A percentile compares a stretch with the other conserved stretches of the same genome.
Evolutionary conservation across 1,140 invertebrate genomes (phyloP).

Genomic region (Drosophila virilis): DNA sequence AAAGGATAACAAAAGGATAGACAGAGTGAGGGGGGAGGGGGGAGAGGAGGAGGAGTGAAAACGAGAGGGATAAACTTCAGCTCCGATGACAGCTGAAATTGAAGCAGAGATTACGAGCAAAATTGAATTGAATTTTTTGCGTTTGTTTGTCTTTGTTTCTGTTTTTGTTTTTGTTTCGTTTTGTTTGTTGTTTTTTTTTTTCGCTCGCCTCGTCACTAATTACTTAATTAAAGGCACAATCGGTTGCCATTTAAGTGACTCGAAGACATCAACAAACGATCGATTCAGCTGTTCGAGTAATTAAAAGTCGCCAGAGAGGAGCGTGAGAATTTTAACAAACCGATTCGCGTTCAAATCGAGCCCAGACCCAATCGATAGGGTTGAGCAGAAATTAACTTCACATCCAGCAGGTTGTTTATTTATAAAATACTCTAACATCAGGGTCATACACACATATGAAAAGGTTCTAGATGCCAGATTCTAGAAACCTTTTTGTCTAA

Average conservation of each 20-base stretch:
- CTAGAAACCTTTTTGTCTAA: too few relatives aligned
- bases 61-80: constrained; percentile 46
- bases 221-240: constrained; percentile 73
- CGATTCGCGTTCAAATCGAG: constrained; percentile 4
- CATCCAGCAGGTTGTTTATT: constrained; percentile 33
- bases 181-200: constrained; percentile 9
- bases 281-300: constrained; percentile 46
- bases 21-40: background rate
- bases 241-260: constrained; percentile 9
- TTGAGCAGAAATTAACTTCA: constrained; percentile 34
- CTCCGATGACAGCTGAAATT: constrained; percentile 78
- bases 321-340: constrained; percentile 78
- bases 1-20: constrained; percentile 41
- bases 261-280: constrained; percentile 17
- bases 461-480: too few relatives aligned
- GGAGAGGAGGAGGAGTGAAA: background rate
- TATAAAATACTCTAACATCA: background rate
- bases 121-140: constrained; percentile 72
- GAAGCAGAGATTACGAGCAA: constrained; percentile 72
- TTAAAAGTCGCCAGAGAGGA: constrained; percentile 75
- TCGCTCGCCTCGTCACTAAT: constrained; percentile 48
- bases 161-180: constrained; percentile 3
- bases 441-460: background rate
- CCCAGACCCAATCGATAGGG: constrained; percentile 28
- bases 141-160: background rate